phyloP scores from a whole-genome alignment of 2,113 vertebrate species.

The Tachuris rubrigastra region DNA sequence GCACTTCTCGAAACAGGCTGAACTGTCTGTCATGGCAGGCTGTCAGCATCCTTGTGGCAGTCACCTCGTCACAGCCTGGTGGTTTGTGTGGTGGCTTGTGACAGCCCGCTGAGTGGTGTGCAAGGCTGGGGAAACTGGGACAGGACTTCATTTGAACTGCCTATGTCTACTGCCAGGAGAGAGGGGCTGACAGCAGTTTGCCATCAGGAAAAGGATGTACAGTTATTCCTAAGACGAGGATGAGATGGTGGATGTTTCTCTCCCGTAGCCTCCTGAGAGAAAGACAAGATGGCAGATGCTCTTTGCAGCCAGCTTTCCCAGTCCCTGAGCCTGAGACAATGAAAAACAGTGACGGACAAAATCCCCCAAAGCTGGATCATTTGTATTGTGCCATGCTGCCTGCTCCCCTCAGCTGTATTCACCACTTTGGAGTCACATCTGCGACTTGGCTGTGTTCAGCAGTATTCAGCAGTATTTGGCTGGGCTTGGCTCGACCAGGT shows the following conservation, averaged over 20 bases:
- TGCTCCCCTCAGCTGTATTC: background rate
- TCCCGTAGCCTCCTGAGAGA: background rate
- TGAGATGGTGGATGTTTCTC: background rate
- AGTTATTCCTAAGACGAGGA: background rate
- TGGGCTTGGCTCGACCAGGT: background rate
- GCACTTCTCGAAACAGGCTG: background rate
- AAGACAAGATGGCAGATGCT: background rate
- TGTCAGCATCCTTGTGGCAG: background rate
- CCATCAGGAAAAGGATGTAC: background rate
- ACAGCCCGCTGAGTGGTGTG: rapidly evolving
- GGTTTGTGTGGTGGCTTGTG: background rate
- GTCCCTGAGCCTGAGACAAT: background rate
- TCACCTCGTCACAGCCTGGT: background rate
- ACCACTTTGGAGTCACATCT: background rate
- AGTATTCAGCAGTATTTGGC: background rate
- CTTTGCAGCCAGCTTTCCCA: background rate
- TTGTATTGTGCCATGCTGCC: background rate
- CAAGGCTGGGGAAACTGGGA: background rate
- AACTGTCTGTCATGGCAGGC: background rate
- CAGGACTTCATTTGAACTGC: background rate
- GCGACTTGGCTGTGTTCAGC: background rate
- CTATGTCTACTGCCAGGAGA: background rate
- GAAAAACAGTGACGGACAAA: background rate
- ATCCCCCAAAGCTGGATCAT: background rate
- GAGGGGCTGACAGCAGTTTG: background rate